Evolutionary conservation across 2,888 invertebrate genomes (phyloP).

Genomic region (Epirrhoe tristata): DNA sequence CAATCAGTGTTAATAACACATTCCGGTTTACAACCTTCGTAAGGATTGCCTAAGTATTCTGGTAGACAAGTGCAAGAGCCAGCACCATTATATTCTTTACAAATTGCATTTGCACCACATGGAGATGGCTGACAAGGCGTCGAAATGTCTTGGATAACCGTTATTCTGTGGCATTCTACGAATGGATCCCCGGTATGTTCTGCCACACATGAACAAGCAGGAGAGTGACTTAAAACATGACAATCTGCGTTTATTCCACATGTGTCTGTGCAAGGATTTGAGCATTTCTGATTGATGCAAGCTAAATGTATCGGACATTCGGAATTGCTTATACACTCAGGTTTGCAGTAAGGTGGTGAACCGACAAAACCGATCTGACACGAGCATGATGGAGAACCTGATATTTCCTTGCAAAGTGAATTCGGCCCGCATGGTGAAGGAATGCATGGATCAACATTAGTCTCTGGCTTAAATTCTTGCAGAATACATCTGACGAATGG

Average conservation of each 20-base stretch:
- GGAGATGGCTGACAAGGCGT: constrained; percentile 87
- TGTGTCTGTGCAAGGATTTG: constrained; percentile 89
- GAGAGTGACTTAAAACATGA: constrained; percentile 90
- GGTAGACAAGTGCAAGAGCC: constrained; percentile 89
- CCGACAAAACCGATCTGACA: constrained; percentile 89
- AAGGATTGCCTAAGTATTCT: constrained; percentile 91
- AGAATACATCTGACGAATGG: constrained; percentile 89
- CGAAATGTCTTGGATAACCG: constrained; percentile 68
- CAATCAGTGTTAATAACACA: constrained; percentile 90
- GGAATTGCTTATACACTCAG: constrained; percentile 92
- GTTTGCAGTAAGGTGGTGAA: constrained; percentile 90
- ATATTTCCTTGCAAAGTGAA: constrained; percentile 88
- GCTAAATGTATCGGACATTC: constrained; percentile 89
- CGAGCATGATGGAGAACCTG: constrained; percentile 90
- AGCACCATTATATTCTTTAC: constrained; percentile 85
- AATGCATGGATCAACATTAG: constrained; percentile 87
- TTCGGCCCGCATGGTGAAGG: constrained; percentile 94
- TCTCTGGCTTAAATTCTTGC: constrained; percentile 77
- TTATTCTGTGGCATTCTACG: constrained; percentile 83
- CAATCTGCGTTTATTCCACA: constrained; percentile 91
- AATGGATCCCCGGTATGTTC: constrained; percentile 92
- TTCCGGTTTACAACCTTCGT: constrained; percentile 90
- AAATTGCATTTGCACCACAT: constrained; percentile 88
- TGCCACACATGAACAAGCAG: constrained; percentile 88
- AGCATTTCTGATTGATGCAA: constrained; percentile 91